Base-by-base conservation (phyloP, 2,888 invertebrate species). In the Conomelus anceps region DNA sequence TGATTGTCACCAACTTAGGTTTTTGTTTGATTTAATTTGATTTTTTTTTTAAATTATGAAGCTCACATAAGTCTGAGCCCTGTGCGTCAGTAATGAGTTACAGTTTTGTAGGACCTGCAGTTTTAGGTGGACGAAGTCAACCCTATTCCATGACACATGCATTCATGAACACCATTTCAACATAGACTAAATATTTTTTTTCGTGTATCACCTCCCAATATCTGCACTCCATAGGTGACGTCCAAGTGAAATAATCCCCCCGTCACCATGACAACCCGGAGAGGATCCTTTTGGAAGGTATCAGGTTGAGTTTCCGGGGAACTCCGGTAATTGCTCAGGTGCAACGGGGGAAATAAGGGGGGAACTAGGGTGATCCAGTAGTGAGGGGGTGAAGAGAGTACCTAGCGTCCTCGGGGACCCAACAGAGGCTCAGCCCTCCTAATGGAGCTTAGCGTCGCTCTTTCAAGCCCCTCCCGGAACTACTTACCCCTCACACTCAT, bases 241-340 rank as follows among this genome's bases (percentile, higher is more conserved):
- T n/a, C 84, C 22, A 84, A 84, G 84, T 23, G 84, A 88, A 41
- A 88, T 85, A 85, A 88, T 88, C 29, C 34, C 23, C 29, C 22
- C n/a, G 26, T 29, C 23, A 4, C 17, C 88, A 85, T 86, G 86
- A 29, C 29, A 23, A 86, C 86, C 4, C 63, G 4, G 63, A 63
- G 63, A 63, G 63, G 13, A 24, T 24, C 86, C 86, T 86, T 86
- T 86, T 86, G 23, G 22, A 86, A 86, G 86, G 86, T 86, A 86
- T 88, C 88, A 24, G 88, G 88, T 20, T 88, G 84, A 88, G 88
- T 84, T 84, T 85, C 86, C 86, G 88, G 88, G 84, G 88, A 24
- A 88, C 85, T 24, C 88, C 88, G 88, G 88, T 88, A 88, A 88
- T 88, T 88, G 88, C 85, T 84, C 22, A 11, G 88, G 24, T 84